Base-by-base conservation (phyloP, 53 echinoderm and acorn worm species). In the Crossaster papposus region DNA sequence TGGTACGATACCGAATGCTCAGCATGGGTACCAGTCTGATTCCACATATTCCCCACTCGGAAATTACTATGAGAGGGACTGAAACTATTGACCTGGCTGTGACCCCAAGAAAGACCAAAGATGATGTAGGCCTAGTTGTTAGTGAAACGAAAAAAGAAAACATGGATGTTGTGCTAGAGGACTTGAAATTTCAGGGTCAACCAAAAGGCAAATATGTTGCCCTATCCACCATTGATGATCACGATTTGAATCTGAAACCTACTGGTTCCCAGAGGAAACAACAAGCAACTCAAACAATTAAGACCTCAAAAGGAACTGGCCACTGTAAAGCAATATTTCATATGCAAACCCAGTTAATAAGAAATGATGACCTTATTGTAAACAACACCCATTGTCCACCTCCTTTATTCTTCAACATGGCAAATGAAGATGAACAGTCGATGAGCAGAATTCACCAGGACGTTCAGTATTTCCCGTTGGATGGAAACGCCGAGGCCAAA, bases 371-470 rank as follows among this genome's bases (percentile, higher is more conserved):
- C 53, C 52, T 91, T 63, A 62, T 93, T 64, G 72, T 97, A 20
- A 93, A 77, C 64, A 95, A 97, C 82, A 95, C 91, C 44, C 91
- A 92, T 79, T 91, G 95, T 77, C 98, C 98, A 87, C 98, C 98
- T 29, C 95, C 98, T 51, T 81, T 97, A 79, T 92, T 90, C 65
- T 97, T 96, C 70, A 97, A 95, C 92, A 91, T 91, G 14, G 78
- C 78, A 62, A 89, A 90, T 93, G 96, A 96, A 30, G 93, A 90
- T 77, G 28, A 30, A 14, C 0, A 28, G 68, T 26, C 24, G 28
- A 28, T 26, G 68, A 68, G 5, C 28, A 52, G 50, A 50, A 4
- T 58, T 4, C 2, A 58, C 7, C 70, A 71, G 37, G 70, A 30
- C 51, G 33, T 33, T 51, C 20, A 85, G 77, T 14, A 62, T 72